phyloP scores from a whole-genome alignment of 2,888 invertebrate species.

The Incurvaria masculella region DNA sequence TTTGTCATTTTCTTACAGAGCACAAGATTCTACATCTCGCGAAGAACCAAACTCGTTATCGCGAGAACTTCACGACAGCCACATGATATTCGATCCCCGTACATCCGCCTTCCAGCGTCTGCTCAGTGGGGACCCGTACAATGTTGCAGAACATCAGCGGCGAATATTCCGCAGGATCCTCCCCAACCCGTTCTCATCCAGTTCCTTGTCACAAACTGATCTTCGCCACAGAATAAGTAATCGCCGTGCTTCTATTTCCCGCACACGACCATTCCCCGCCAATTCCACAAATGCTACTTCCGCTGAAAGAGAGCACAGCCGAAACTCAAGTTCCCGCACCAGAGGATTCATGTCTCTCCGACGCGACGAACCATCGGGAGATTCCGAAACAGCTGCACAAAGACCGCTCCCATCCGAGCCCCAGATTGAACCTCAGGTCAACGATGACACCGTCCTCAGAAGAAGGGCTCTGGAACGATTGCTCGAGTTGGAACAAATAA shows the following conservation, averaged over 20 bases:
- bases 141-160: background rate
- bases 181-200: constrained; percentile 42
- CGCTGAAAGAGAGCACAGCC: too few species aligned
- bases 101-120: constrained; percentile 45
- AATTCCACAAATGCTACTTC: too few species aligned
- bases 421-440: too few species aligned
- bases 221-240: background rate
- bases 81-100: constrained; percentile 32
- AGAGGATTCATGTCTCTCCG: constrained; percentile 44
- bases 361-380: too few species aligned
- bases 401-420: too few species aligned
- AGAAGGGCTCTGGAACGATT: too few species aligned
- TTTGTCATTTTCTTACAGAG: constrained; percentile 22
- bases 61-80: background rate
- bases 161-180: constrained; percentile 15
- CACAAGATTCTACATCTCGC: constrained; percentile 21
- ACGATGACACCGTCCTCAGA: too few species aligned
- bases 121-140: constrained; percentile 18
- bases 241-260: constrained; percentile 8
- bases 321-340: constrained; percentile 40
- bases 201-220: background rate
- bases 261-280: constrained; percentile 43
- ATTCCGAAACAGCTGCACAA: too few species aligned
- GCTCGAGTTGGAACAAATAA: too few species aligned
- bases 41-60: constrained; percentile 20